phyloP scores from a whole-genome alignment of 1,140 invertebrate genomes.

The Archivesica marissinica region DNA sequence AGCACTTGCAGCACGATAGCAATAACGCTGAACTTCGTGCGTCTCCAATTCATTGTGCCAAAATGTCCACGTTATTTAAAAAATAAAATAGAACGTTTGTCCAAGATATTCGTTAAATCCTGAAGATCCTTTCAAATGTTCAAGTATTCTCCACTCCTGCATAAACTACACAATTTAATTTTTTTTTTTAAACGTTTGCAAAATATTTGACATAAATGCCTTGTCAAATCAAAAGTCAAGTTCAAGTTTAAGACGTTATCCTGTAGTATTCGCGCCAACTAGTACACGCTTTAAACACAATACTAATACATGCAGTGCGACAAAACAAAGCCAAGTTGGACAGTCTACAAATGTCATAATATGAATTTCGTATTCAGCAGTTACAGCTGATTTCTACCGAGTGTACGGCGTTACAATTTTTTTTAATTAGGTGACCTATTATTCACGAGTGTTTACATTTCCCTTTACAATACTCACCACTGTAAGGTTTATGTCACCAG shows the following conservation, averaged over 20 bases:
- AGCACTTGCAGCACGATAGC: conserved; percentile 58
- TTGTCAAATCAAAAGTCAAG: no score
- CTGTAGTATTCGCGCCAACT: no score
- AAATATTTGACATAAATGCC: no score
- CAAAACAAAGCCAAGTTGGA: background rate
- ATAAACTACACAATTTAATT: no score
- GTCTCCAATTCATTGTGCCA: conserved; percentile 48
- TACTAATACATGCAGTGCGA: background rate
- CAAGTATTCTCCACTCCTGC: no score
- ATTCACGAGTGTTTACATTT: no score
- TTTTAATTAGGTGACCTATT: no score
- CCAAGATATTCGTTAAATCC: background rate
- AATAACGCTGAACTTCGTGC: conserved; percentile 45
- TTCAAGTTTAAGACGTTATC: no score
- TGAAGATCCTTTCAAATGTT: no score
- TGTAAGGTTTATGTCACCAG: no score
- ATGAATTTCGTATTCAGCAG: background rate
- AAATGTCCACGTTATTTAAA: background rate
- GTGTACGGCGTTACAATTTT: background rate
- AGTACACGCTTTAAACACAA: background rate
- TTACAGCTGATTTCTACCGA: background rate
- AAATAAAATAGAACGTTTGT: background rate
- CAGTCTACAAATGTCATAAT: background rate
- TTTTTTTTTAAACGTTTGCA: no score
- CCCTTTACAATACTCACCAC: no score